Conservation (phyloP, 2,888 invertebrate genomes). For the Pristionchus maxplancki region DNA sequence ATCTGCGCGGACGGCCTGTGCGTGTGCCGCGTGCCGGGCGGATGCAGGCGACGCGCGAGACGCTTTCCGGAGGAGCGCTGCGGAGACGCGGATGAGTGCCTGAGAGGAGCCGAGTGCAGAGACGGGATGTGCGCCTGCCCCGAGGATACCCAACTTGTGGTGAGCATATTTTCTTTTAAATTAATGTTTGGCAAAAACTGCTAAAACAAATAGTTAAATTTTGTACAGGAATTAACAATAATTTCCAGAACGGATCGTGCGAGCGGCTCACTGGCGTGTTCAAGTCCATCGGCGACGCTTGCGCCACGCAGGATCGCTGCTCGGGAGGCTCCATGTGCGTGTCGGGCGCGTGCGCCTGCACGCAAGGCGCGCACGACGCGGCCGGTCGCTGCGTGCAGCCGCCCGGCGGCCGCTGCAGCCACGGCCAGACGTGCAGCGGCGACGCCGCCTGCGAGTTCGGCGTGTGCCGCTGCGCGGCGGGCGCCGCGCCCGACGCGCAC, state of each 20-base stretch:
- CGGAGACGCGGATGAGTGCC: conserved; percentile 69
- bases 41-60: conserved; percentile 25
- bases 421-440: conserved; percentile 73
- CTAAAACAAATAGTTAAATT: no score
- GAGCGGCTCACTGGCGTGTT: conserved; percentile 48
- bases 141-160: conserved; percentile 45
- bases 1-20: conserved; percentile 59
- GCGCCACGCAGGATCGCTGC: conserved; percentile 66
- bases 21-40: conserved; percentile 54
- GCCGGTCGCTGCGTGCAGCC: conserved; percentile 63
- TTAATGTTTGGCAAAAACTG: background rate
- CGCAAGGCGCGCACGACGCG: conserved; percentile 68
- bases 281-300: conserved; percentile 40
- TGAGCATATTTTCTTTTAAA: background rate
- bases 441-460: conserved; percentile 72
- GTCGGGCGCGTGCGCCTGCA: conserved; percentile 69
- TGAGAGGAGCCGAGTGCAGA: conserved; percentile 64
- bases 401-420: conserved; percentile 69
- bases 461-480: conserved; percentile 71
- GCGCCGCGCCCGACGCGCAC: conserved; percentile 60
- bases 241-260: conserved; percentile 62
- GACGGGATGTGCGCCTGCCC: conserved; percentile 63
- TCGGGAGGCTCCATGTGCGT: conserved; percentile 72
- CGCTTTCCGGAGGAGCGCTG: conserved; percentile 69
- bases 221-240: background rate